phyloP scores from a whole-genome alignment of 2,888 invertebrate genomes.

The Drosophila borealis region DNA sequence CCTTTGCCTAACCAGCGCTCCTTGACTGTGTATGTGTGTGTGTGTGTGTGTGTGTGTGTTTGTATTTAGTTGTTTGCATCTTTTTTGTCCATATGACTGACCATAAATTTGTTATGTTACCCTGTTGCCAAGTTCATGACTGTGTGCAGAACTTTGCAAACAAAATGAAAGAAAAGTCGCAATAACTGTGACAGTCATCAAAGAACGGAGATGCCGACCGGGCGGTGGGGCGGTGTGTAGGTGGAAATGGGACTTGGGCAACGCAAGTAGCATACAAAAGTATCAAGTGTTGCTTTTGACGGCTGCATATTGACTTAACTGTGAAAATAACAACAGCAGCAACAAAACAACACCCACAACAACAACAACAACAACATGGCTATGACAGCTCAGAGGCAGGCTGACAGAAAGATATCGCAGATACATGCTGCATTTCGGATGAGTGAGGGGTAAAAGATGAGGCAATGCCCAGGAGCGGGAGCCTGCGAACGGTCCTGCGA shows the following conservation, averaged over 20 bases:
- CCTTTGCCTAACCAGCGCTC: constrained; percentile 52
- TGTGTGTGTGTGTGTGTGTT: constrained; percentile 10
- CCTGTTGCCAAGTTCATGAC: constrained; percentile 49
- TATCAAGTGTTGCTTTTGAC: constrained; percentile 81
- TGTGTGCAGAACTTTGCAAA: constrained; percentile 63
- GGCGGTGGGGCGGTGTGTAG: constrained; percentile 12
- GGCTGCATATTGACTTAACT: constrained; percentile 81
- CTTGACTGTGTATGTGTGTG: constrained; percentile 1
- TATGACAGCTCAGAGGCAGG: constrained; percentile 42
- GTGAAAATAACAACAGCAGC: constrained; percentile 61
- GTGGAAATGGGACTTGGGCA: constrained; percentile 33
- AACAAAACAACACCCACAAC: constrained; percentile 17
- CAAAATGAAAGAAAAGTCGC: constrained; percentile 69
- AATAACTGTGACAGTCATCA: constrained; percentile 69
- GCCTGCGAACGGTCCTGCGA: constrained; percentile 31
- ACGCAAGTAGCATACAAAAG: constrained; percentile 73
- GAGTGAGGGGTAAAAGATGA: constrained; percentile 37
- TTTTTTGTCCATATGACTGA: constrained; percentile 62
- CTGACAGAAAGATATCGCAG: constrained; percentile 28
- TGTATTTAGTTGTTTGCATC: constrained; percentile 25
- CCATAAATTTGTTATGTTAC: constrained; percentile 71
- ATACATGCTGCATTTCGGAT: constrained; percentile 38
- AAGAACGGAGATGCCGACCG: constrained; percentile 3
- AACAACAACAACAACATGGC: constrained; percentile 17
- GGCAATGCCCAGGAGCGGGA: constrained; percentile 38